phyloP scores from a whole-genome alignment of 2,113 vertebrate species.

The Semnopithecus entellus region DNA sequence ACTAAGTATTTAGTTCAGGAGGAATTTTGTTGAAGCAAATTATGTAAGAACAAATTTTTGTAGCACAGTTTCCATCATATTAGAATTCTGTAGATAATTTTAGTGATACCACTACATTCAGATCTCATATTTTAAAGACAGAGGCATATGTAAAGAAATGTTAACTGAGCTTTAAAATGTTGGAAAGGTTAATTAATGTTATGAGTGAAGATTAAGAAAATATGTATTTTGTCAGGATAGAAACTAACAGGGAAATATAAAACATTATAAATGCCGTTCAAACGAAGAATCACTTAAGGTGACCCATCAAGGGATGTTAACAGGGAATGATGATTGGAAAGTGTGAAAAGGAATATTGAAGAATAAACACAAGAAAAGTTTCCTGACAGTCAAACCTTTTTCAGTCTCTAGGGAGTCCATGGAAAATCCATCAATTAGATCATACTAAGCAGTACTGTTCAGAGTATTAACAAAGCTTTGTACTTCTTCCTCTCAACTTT shows the following conservation, averaged over 20 bases:
- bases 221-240: not conserved
- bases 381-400: conserved; percentile 6
- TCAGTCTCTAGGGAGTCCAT: not conserved
- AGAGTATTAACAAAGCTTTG: not conserved
- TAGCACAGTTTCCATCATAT: not conserved
- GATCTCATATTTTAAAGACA: not conserved
- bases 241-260: not conserved
- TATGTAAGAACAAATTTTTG: not conserved
- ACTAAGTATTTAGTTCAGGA: not conserved
- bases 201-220: conserved; percentile 5
- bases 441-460: not conserved
- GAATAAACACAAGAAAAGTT: conserved; percentile 47
- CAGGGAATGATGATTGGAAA: conserved; percentile 29
- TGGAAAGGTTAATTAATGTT: not conserved
- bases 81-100: not conserved
- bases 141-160: not conserved
- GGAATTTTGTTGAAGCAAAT: conserved; percentile 6
- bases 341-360: conserved; percentile 57
- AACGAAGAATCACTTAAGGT: conserved; percentile 19
- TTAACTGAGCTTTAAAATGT: not conserved
- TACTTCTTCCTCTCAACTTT: not conserved
- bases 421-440: conserved; percentile 52
- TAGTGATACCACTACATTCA: not conserved
- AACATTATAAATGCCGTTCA: not conserved
- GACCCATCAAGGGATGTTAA: not conserved